A percentile compares a stretch with the other conserved stretches of the same genome.
Evolutionary conservation across 2,113 vertebrate species (phyloP).

Genomic region (Grus americana): DNA sequence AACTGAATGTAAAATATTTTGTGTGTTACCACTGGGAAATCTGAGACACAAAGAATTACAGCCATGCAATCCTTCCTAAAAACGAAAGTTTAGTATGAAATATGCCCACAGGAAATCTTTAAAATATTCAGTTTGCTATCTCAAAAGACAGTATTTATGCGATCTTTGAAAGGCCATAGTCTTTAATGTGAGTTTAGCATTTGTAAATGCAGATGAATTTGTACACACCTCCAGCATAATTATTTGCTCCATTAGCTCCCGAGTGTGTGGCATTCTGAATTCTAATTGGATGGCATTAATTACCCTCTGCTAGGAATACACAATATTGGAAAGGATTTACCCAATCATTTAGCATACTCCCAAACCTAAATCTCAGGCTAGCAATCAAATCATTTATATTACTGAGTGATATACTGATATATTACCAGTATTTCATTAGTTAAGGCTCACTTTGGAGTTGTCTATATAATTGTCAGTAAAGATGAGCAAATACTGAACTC

Average conservation of each 20-base stretch:
- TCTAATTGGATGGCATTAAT: conserved; percentile 34
- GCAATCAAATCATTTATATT: background rate
- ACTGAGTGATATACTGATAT: no score
- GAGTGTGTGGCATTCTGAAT: conserved; percentile 9
- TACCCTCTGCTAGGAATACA: background rate
- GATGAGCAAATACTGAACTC: background rate
- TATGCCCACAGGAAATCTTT: conserved; percentile 6
- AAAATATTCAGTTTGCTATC: conserved; percentile 34
- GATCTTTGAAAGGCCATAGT: conserved; percentile 18
- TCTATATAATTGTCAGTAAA: background rate
- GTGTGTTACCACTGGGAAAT: background rate
- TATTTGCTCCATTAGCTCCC: conserved; percentile 39
- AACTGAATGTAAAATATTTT: background rate
- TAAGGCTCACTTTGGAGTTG: background rate
- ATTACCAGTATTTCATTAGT: background rate
- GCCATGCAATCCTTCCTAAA: background rate
- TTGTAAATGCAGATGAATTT: conserved; percentile 27
- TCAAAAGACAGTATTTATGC: background rate
- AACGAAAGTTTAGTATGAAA: conserved; percentile 27
- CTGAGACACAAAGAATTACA: conserved; percentile 12
- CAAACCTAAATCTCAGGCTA: background rate
- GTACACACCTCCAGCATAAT: conserved; percentile 22
- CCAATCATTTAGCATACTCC: background rate
- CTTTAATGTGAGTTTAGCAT: conserved; percentile 18
- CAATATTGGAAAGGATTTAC: background rate